A percentile compares a stretch with the other conserved stretches of the same genome.
Conservation (phyloP, 2,888 invertebrate species). For the Hirtodrosophila confusa region DNA sequence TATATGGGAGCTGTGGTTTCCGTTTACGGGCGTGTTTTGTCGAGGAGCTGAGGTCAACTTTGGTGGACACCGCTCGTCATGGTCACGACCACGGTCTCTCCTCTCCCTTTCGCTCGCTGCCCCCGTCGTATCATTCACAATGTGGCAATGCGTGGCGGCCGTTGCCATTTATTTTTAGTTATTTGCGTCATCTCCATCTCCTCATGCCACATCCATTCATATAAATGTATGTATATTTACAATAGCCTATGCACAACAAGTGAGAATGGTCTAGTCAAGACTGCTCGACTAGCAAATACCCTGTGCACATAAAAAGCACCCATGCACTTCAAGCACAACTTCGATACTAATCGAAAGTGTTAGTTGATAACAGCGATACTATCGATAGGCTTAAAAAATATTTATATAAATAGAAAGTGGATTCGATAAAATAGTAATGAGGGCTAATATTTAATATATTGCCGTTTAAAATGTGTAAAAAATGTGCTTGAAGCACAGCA, state of each 20-base stretch:
- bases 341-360: no score
- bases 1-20: slow-evolving; percentile 7
- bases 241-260: slow-evolving; percentile 7
- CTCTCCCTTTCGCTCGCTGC: not conserved
- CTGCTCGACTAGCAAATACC: no score
- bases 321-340: no score
- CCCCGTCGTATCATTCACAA: slow-evolving; percentile 35
- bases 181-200: slow-evolving; percentile 81
- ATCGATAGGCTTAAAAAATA: no score
- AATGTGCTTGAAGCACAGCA: no score
- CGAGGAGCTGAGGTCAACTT: slow-evolving; percentile 46
- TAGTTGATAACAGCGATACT: no score
- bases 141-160: slow-evolving; percentile 48
- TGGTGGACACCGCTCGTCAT: slow-evolving; percentile 48
- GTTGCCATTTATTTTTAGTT: slow-evolving; percentile 79
- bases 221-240: slow-evolving; percentile 26
- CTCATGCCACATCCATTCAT: slow-evolving; percentile 45
- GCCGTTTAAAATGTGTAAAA: no score
- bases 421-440: no score
- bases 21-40: slow-evolving; percentile 2
- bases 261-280: not conserved
- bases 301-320: no score
- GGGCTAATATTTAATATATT: no score
- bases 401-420: no score
- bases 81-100: slow-evolving; percentile 70